Evolutionary conservation across 2,797 vertebrate species (phyloP).

Genomic region (Alosa sapidissima): DNA sequence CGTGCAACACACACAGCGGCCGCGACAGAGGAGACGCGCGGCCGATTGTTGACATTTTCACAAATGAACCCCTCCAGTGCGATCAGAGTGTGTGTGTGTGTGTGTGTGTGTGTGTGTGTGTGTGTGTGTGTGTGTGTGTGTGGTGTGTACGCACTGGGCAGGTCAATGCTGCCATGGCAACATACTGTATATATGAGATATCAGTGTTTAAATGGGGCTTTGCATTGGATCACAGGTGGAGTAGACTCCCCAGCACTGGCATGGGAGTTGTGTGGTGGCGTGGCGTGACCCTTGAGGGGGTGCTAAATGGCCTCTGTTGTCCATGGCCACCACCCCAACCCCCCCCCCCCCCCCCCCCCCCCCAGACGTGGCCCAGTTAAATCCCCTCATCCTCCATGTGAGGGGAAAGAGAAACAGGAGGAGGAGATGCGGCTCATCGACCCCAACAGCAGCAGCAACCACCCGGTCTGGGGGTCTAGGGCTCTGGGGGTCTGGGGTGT

Average conservation of each 20-base stretch:
- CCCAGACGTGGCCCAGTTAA: constrained; percentile 8
- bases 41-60: constrained; percentile 2
- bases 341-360: not conserved
- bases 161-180: not conserved
- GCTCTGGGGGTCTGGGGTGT: not conserved
- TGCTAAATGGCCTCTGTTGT: not conserved
- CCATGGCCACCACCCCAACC: not conserved
- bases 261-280: not conserved
- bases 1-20: not conserved
- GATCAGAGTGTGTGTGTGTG: not conserved
- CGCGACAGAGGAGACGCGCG: not conserved
- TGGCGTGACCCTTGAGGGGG: constrained; percentile 13
- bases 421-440: constrained; percentile 19
- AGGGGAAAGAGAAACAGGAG: not conserved
- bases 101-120: not conserved
- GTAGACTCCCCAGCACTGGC: not conserved
- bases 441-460: constrained; percentile 8
- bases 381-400: constrained; percentile 28
- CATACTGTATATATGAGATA: not conserved
- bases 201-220: not conserved
- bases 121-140: not conserved
- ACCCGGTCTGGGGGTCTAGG: not conserved
- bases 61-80: not conserved
- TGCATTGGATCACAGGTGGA: not conserved
- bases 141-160: not conserved